Evolutionary conservation across 53 echinoderm and acorn worm species (phyloP), one percentile per base, ranked within the genome.

Genomic region (Mesocentrotus franciscanus): DNA sequence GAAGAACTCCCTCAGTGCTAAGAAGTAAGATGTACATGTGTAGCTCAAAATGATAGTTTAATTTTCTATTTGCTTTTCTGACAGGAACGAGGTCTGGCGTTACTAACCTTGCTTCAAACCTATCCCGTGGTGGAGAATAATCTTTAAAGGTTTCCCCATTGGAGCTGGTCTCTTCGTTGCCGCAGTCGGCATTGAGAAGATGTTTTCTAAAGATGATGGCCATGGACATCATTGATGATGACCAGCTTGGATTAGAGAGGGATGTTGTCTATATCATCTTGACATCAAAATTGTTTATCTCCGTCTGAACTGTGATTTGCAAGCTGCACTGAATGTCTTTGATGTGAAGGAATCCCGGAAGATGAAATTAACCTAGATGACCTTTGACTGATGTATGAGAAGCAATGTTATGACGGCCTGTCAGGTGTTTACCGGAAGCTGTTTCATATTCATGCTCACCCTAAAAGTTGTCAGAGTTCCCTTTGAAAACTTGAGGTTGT

Each of bases 21-120:
- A n/a, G n/a, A n/a, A n/a, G n/a, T n/a, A n/a, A n/a, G n/a, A n/a
- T n/a, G n/a, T n/a, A n/a, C n/a, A n/a, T n/a, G n/a, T n/a, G n/a
- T n/a, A n/a, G n/a, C n/a, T n/a, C n/a, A n/a, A n/a, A n/a, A 30
- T 79, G 1, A 79, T 17, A 8, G 85, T 78, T 78, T 11, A 2
- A 16, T 36, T 78, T 71, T 64, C 17, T 18, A 15, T 39, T 39
- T 81, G 36, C 18, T 78, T 14, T 79, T 35, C 49, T 29, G 55
- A 24, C 92, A 98, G 98, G 95, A 98, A 98, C 95, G 98, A 98
- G 96, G 98, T 97, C 1, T 98, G 98, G 98, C 95, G 97, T 15
- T 98, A 96, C 84, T 97, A 98, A 70, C 96, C 96, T 60, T 94
- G 96, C 78, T 78, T 97, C 61, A 95, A 96, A 32, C 96, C 91